Conservation (phyloP, 2,113 vertebrate species). For the Stegostoma tigrinum region DNA sequence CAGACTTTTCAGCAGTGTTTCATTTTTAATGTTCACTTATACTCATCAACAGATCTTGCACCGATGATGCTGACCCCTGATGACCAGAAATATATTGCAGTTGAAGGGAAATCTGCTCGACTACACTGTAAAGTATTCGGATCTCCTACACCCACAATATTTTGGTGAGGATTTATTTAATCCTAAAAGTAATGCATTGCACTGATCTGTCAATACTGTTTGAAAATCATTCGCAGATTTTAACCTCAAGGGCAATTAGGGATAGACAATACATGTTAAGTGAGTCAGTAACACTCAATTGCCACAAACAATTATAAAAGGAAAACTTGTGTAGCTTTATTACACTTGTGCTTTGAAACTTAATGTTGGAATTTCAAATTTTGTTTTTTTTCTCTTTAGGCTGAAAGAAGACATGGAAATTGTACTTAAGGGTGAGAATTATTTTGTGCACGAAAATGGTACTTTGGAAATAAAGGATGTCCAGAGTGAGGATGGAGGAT, state of each 20-base stretch:
- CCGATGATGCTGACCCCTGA: slow-evolving; percentile 79
- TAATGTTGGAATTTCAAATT: not conserved
- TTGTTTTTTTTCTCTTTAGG: slow-evolving; percentile 53
- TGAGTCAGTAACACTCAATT: too few relatives aligned
- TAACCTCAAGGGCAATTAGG: not conserved
- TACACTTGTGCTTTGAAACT: not conserved
- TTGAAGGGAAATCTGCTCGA: slow-evolving; percentile 63
- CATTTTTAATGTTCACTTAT: not conserved
- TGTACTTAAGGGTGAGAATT: slow-evolving; percentile 54
- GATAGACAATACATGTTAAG: too few relatives aligned
- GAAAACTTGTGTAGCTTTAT: rapidly evolving
- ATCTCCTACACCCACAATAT: slow-evolving; percentile 67
- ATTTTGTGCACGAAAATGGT: slow-evolving; percentile 63
- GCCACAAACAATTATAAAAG: too few relatives aligned
- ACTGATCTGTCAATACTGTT: not conserved
- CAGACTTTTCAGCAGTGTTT: not conserved
- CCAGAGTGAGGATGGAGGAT: slow-evolving; percentile 64
- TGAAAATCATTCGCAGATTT: not conserved
- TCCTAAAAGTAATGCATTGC: not conserved
- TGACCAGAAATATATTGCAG: slow-evolving; percentile 65
- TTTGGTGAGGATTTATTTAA: slow-evolving; percentile 62
- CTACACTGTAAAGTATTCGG: slow-evolving; percentile 81
- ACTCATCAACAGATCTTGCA: slow-evolving; percentile 62
- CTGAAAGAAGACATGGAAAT: slow-evolving; percentile 65
- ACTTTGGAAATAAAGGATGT: slow-evolving; percentile 68